Base-by-base conservation (phyloP, 2,113 vertebrate genomes). In the Hoplias malabaricus region DNA sequence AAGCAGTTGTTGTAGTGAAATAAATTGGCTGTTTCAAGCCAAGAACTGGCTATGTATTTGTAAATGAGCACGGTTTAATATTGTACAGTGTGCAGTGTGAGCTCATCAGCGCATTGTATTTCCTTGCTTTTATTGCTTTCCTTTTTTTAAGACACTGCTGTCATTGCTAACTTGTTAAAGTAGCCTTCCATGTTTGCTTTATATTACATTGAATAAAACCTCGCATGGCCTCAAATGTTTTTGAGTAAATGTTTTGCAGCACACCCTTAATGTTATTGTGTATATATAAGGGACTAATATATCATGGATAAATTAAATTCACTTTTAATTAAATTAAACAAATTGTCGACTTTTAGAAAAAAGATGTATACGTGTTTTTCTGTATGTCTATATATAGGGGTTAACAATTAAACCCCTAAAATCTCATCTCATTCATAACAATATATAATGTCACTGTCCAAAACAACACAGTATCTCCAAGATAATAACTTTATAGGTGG, bases 181-280 rank as follows among this genome's bases (percentile, higher is more conserved):
- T 91, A 87, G 87, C 83, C 89, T 89, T 33, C 29, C 43, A 89
- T 89, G 92, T 88, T 87, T 80, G 65, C 77, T 38, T 75, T 82
- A 80, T 91, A 90, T 91, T 92, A 88, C 91, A 92, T 94, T 93
- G 81, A 99, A 96, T 96, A 97, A 97, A 98, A 84, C 79, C 67
- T 85, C 93, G 97, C 96, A 97, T 98, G 96, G 92, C 93, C 93
- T 94, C 91, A 88, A 79, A 61, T 71, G 48, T 42, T 69, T 73
- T 73, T 19, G 56, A 29, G 53, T 67, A 27, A 82, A 65, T 78
- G 8, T 69, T 79, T 48, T 50, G 5, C 27, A 33, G 3, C 50
- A 40, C n/a, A n/a, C n/a, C n/a, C n/a, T n/a, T n/a, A n/a, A n/a
- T n/a, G n/a, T n/a, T n/a, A n/a, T n/a, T n/a, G n/a, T n/a, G n/a